Evolutionary conservation across 2,797 vertebrate genomes (phyloP), one percentile per base, ranked within the genome.

Genomic region (Chelmon rostratus): DNA sequence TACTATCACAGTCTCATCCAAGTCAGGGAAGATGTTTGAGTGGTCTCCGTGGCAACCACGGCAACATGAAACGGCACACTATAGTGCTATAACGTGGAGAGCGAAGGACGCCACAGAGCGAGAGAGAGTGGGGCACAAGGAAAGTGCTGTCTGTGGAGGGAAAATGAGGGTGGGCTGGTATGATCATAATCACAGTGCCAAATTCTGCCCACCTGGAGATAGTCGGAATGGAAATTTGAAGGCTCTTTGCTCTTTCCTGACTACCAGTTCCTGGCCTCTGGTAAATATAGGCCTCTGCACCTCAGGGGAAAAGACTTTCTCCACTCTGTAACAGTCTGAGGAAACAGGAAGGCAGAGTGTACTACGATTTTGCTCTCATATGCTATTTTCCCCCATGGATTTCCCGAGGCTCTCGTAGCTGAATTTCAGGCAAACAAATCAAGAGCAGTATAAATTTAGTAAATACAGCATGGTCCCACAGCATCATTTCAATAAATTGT

Each of bases 11-110:
- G 71, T 44, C 40, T 59, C 56, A 68, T 44, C 73, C 19, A 18
- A 72, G 78, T 61, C 73, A 81, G 58, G 54, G 50, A 80, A 79
- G 59, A 67, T 90, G 88, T 93, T 91, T 85, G 44, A 77, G 50
- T 28, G 1, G 59, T 91, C 50, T 78, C 90, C 38, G 64, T 80
- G 52, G 84, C 64, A 90, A 90, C 89, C 35, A 44, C 38, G 4
- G 79, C 77, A 87, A 83, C 81, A 78, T 84, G 70, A 81, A 83
- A 78, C n/a, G 5, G 68, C 77, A 44, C 49, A 47, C 42, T 74
- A 66, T 63, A 73, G 73, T 62, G 67, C 73, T 72, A 28, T 67
- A 64, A 42, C 12, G 4, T 40, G 40, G 57, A 38, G 64, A 73
- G 77, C 2, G 65, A 83, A 76, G 58, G 73, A 81, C 59, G 31